phyloP scores from a whole-genome alignment of 2,888 invertebrate species.

The Clistopyga incitator region DNA sequence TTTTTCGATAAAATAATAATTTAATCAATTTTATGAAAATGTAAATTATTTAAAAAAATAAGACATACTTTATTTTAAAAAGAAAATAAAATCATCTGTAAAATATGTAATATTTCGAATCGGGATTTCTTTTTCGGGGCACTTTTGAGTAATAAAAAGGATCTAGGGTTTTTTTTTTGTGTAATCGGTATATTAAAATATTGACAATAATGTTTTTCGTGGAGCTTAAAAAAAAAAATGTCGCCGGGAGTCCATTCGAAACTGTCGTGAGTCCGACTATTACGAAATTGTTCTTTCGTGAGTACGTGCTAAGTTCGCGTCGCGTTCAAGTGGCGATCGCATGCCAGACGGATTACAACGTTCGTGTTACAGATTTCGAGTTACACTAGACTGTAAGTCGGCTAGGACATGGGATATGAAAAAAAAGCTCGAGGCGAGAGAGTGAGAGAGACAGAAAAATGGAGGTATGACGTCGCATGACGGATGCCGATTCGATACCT shows the following conservation, averaged over 20 bases:
- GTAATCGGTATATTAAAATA: not conserved
- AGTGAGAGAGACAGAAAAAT: conserved; percentile 34
- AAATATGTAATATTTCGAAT: too few relatives aligned
- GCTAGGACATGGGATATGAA: conserved; percentile 20
- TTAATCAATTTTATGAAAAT: too few relatives aligned
- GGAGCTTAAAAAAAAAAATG: conserved; percentile 19
- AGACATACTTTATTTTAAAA: too few relatives aligned
- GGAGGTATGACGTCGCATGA: conserved; percentile 79
- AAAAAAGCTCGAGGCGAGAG: not conserved
- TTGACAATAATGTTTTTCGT: not conserved
- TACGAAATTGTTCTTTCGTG: conserved; percentile 67
- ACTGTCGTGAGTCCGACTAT: conserved; percentile 31
- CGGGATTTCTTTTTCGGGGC: too few relatives aligned
- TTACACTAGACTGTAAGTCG: conserved; percentile 69
- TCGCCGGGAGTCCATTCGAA: conserved; percentile 10
- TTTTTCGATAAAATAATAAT: too few relatives aligned
- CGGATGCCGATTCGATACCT: conserved; percentile 82
- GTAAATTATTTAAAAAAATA: too few relatives aligned
- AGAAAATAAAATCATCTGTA: too few relatives aligned
- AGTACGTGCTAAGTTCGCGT: conserved; percentile 73
- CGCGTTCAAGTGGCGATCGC: conserved; percentile 79
- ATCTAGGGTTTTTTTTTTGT: too few relatives aligned
- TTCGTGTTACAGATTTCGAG: conserved; percentile 78
- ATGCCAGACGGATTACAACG: conserved; percentile 81
- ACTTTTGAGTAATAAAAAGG: too few relatives aligned